Conservation (phyloP, 1,140 invertebrate species). For the Zaprionus africanus region DNA sequence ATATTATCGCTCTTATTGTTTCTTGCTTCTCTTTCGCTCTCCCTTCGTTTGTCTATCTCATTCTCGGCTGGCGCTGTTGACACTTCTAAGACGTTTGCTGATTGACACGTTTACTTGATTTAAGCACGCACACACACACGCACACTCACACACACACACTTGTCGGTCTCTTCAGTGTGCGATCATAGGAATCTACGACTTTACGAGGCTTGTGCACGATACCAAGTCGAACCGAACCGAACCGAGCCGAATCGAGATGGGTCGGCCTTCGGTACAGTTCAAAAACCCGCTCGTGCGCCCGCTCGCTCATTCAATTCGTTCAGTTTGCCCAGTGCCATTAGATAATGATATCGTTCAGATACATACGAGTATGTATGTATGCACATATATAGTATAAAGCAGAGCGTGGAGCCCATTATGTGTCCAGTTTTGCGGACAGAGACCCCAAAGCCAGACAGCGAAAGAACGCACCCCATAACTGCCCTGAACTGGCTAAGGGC, state of each 20-base stretch:
- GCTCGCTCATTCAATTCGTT: constrained; percentile 31
- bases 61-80: constrained; percentile 27
- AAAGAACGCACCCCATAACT: background rate
- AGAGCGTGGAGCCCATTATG: background rate
- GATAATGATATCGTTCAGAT: constrained; percentile 37
- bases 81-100: constrained; percentile 43
- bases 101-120: constrained; percentile 56
- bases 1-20: constrained; percentile 38
- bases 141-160: constrained; percentile 3
- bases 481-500: constrained; percentile 35
- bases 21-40: constrained; percentile 19
- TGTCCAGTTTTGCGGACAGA: background rate
- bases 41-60: constrained; percentile 1
- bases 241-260: constrained; percentile 6
- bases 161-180: constrained; percentile 9
- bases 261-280: constrained; percentile 45
- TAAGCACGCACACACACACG: constrained; percentile 24
- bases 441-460: too few species aligned
- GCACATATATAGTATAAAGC: background rate
- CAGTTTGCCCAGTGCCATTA: constrained; percentile 40
- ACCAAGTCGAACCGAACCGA: constrained; percentile 19
- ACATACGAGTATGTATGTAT: background rate
- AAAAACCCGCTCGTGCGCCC: constrained; percentile 25
- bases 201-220: constrained; percentile 43
- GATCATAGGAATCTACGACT: constrained; percentile 26